phyloP scores from a whole-genome alignment of 2,888 invertebrate species.

The Himalopsyche anomala region DNA sequence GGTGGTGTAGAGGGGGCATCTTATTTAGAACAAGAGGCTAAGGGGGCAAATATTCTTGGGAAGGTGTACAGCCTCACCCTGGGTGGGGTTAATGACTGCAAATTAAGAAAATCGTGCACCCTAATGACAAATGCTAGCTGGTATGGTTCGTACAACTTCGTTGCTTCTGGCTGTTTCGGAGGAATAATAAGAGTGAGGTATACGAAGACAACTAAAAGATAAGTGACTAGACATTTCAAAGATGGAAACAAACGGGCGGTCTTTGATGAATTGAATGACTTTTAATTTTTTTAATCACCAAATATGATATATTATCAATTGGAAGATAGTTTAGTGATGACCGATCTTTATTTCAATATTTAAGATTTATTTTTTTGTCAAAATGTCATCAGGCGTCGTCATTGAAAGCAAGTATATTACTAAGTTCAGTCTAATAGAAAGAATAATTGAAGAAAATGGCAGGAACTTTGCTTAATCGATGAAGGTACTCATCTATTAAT shows the following conservation, averaged over 20 bases:
- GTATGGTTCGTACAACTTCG: slow-evolving; percentile 32
- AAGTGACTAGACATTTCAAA: neutral
- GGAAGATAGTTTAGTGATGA: no score
- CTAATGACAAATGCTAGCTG: slow-evolving; percentile 53
- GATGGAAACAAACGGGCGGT: no score
- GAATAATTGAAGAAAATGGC: no score
- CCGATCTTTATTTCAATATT: no score
- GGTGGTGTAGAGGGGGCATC: slow-evolving; percentile 28
- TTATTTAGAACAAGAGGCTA: slow-evolving; percentile 40
- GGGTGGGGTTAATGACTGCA: slow-evolving; percentile 55
- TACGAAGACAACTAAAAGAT: neutral
- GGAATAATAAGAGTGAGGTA: slow-evolving; percentile 27
- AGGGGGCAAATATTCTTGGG: slow-evolving; percentile 28
- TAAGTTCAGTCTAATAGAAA: no score
- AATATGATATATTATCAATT: no score
- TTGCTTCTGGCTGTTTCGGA: slow-evolving; percentile 38
- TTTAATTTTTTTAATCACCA: no score
- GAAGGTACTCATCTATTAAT: no score
- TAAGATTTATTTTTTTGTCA: no score
- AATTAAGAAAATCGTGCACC: slow-evolving; percentile 61
- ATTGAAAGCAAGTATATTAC: no score
- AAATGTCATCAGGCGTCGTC: no score
- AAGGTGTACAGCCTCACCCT: slow-evolving; percentile 10
- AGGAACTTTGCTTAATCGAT: no score
- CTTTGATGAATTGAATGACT: neutral